These are phyloP conservation scores for Slavum lentiscoides DNA, from an alignment of 2,888 invertebrate genomes.

Conservation along the genomic window DNA sequence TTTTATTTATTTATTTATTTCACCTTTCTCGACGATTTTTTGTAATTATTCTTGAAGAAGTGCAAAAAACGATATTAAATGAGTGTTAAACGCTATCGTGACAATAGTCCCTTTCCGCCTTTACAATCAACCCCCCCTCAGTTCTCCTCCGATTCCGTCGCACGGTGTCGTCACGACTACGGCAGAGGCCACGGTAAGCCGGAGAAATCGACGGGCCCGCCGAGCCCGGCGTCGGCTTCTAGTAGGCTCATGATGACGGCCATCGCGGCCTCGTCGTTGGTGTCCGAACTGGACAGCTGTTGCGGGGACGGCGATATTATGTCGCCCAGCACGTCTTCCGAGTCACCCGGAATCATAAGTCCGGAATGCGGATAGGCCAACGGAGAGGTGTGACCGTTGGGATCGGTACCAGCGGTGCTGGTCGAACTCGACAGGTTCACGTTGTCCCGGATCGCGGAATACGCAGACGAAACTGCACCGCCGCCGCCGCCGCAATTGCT, in stretches of 20 bases:
- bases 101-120: no score
- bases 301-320: slow-evolving; percentile 63
- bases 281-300: slow-evolving; percentile 65
- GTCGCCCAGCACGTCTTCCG: slow-evolving; percentile 66
- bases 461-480: slow-evolving; percentile 55
- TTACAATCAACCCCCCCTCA: no score
- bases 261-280: slow-evolving; percentile 88
- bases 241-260: slow-evolving; percentile 88
- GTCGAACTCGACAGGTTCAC: slow-evolving; percentile 62
- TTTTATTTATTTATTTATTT: no score
- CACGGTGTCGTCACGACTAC: slow-evolving; percentile 58
- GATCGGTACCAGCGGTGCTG: slow-evolving; percentile 60
- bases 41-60: no score
- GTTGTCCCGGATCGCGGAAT: slow-evolving; percentile 61
- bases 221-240: slow-evolving; percentile 86
- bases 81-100: no score
- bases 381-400: neutral
- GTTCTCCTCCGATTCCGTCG: no score
- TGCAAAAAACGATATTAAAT: no score
- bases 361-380: neutral
- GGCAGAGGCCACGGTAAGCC: slow-evolving; percentile 85
- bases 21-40: no score
- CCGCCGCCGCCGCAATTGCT: neutral
- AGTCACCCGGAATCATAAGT: slow-evolving; percentile 10
- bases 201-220: slow-evolving; percentile 84